Percentiles rank a stretch among this genome's conserved stretches.
phyloP scores from a whole-genome alignment of 2,113 vertebrate genomes.

The Rafetus swinhoei region DNA sequence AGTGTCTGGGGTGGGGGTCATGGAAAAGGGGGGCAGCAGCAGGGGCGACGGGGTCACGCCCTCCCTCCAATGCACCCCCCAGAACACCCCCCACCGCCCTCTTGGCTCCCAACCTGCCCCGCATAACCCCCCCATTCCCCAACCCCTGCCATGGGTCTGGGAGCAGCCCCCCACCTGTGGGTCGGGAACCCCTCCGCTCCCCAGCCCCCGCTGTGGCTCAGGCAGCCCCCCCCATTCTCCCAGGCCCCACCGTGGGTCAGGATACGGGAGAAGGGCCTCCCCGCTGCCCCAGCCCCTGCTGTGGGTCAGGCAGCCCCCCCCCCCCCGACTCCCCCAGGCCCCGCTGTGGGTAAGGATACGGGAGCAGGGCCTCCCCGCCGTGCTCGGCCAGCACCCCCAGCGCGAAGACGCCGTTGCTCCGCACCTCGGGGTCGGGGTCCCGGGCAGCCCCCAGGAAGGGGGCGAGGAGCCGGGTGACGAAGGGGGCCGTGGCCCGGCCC shows the following conservation, averaged over 20 bases:
- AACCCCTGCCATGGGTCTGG: no score
- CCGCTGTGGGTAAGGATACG: slow-evolving; percentile 72
- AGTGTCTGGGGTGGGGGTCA: slow-evolving; percentile 79
- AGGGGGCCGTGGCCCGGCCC: slow-evolving; percentile 59
- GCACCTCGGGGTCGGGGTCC: slow-evolving; percentile 86
- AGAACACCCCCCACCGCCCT: no score
- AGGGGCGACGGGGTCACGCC: no score
- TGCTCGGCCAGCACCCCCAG: slow-evolving; percentile 87
- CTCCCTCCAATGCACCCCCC: background rate
- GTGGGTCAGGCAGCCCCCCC: no score
- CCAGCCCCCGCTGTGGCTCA: background rate
- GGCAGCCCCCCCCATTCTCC: no score
- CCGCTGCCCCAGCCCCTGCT: slow-evolving; percentile 68
- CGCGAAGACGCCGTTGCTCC: slow-evolving; percentile 90
- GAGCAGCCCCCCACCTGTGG: slow-evolving; percentile 73
- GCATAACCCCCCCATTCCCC: no score
- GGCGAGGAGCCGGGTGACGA: slow-evolving; percentile 84
- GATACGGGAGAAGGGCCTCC: slow-evolving; percentile 79
- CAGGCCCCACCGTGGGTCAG: background rate
- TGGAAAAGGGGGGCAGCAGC: background rate
- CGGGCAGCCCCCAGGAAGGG: slow-evolving; percentile 78
- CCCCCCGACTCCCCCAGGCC: accelerated
- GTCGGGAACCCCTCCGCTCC: background rate
- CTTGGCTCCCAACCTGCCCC: background rate
- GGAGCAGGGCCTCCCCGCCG: slow-evolving; percentile 76